Base-by-base conservation (phyloP, 2,797 vertebrate genomes). In the Echiichthys vipera region DNA sequence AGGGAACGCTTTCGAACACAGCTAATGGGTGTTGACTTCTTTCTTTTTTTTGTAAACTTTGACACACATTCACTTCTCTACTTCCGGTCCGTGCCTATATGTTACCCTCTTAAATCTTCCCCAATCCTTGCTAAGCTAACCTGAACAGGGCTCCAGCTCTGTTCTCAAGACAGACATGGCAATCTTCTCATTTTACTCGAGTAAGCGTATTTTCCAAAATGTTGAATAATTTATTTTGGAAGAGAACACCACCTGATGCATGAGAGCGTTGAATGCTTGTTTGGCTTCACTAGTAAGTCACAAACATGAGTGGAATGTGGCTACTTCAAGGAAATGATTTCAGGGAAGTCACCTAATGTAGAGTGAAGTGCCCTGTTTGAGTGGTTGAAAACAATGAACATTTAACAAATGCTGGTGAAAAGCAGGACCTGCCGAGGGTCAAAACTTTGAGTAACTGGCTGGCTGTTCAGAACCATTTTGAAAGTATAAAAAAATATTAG, bases 401-500 rank as follows among this genome's bases (percentile, higher is more conserved):
- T 65, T 43, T 68, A 53, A 34, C 15, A 29, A 74, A 65, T 25
- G 36, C 56, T 62, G 63, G 61, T 67, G 36, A 57, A 61, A 61
- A 50, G n/a, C 8, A 0, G 20, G 59, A 36, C 42, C 49, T 58
- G 53, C 50, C 57, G 42, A 78, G 63, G n/a, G 34, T 69, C 53
- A 57, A 30, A 61, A 47, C 14, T 54, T 62, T n/a, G 37, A 73
- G 43, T 32, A 51, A 65, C 2, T 53, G 54, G 69, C 74, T 80
- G 62, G 64, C 50, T 72, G 55, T 65, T 66, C 10, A 54, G 22
- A 74, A 55, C 24, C 34, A 62, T 42, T 69, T 29, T 42, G 25
- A 67, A 59, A 53, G 18, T 40, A 65, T 56, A 17, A 78, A 66
- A 78, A 66, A 75, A 65, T 57, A 73, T 80, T 32, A 67, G 66